Evolutionary conservation across 1,140 invertebrate species (phyloP), one percentile per base, ranked within the genome.

Genomic region (Bilobella aurantiaca): DNA sequence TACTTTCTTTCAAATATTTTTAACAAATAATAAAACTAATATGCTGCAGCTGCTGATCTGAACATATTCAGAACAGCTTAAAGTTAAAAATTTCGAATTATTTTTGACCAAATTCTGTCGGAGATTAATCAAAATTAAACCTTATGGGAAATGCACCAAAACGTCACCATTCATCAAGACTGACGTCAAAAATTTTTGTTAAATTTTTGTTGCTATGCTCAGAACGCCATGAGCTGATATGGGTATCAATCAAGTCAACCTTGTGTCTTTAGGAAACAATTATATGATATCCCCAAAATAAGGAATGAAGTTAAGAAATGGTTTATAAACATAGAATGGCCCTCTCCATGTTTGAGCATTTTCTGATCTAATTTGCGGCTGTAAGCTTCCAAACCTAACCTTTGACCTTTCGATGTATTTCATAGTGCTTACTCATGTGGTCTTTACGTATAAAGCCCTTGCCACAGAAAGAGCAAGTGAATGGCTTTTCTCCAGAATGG

Each of bases 391-490:
- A 5, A n/a, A 16, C 5, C 58, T 12, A 64, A 61, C 64, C 81
- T 23, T 53, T 53, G 49, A 23, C 81, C 60, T 82, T 81, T 56
- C 79, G 81, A 77, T 96, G 93, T 27, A 91, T 96, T 62, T 90
- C 87, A 62, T 84, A 81, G 78, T 96, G 93, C 77, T 96, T 96
- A 64, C 90, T 83, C 88, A 96, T 90, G 77, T 96, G 93, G 77
- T 96, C 93, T 76, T 93, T 92, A 59, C 93, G 84, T 69, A 91
- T 93, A 77, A 95, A 95, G 27, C 90, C 88, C 78, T 95, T 96
- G 53, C 84, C 83, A 75, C 91, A 94, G 34, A 82, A 82, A 62
- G 84, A 81, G 79, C 91, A 95, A 56, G 83, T 79, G 76, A 87
- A 92, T 16, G 91, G 90, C 84, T 88, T 64, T 84, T 89, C 73